Base-by-base conservation (phyloP, 2,797 vertebrate species). In the Lithobates sylvaticus region DNA sequence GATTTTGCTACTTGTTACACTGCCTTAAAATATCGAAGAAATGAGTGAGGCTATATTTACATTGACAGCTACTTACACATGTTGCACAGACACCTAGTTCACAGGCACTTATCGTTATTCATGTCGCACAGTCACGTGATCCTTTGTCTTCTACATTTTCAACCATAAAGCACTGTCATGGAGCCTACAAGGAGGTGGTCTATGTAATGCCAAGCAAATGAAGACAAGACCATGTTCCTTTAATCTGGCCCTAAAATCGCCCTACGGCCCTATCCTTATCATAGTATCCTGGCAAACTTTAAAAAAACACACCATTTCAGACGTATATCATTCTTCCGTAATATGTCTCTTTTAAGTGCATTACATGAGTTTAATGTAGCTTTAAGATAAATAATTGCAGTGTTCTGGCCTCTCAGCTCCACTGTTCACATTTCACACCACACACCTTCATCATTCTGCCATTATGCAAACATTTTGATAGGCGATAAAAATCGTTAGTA, bases 401-500 rank as follows among this genome's bases (percentile, higher is more conserved):
- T 79, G 69, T 78, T 72, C 76, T 70, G 70, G 76, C 65, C 86
- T 80, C 58, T 39, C n/a, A 12, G 81, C 71, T 84, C 69, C 64
- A 47, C 69, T 84, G 61, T 42, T 75, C 64, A 27, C 76, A 79
- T 87, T 84, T 80, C 80, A 79, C 74, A 84, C 76, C 50, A 84
- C 26, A 67, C 69, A 80, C 71, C 65, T 84, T 77, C 71, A 87
- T 87, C 81, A 80, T 84, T 84, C 64, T 84, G 64, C 81, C 86
- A 87, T 87, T 84, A 84, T 84, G 50, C 47, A 84, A 84, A 87
- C 76, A 36, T 87, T 87, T 78, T 84, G 81, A 84, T 84, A 84
- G 81, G 81, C 47, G 76, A 84, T 87, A 87, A 87, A 87, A 87
- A 87, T 76, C 64, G 26, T 87, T 87, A 87, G 81, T 80, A 87